phyloP scores from a whole-genome alignment of 2,888 invertebrate species.

The Macroteleia sp. region DNA sequence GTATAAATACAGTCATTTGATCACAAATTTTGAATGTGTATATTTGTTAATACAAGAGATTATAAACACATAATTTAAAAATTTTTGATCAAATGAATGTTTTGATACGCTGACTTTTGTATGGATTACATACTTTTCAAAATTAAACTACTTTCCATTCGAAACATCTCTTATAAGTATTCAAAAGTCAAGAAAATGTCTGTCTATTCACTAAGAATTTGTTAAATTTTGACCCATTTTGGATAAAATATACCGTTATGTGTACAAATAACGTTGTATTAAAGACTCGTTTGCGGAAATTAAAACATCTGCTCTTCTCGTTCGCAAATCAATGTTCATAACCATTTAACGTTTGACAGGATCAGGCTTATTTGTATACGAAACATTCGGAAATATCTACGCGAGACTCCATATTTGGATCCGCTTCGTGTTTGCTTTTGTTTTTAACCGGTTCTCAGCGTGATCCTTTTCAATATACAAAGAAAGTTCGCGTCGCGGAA shows the following conservation, averaged over 20 bases:
- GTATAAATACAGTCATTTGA: no score
- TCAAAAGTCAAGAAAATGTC: no score
- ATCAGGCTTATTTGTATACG: conserved; percentile 32
- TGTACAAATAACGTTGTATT: conserved; percentile 2
- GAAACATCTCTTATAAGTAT: no score
- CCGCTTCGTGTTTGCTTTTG: conserved; percentile 47
- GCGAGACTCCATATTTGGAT: conserved; percentile 31
- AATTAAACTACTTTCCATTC: no score
- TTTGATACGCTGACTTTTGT: no score
- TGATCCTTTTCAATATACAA: conserved; percentile 39
- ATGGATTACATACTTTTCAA: no score
- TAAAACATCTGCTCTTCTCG: conserved; percentile 31
- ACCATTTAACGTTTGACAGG: conserved; percentile 13
- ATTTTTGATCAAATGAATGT: no score
- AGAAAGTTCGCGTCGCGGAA: conserved; percentile 39
- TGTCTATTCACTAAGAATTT: no score
- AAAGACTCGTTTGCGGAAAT: conserved; percentile 16
- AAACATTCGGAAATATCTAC: conserved; percentile 43
- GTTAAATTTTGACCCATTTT: neutral
- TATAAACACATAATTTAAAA: no score
- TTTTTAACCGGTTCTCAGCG: conserved; percentile 57
- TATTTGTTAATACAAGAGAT: no score
- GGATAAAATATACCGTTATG: conserved; percentile 1
- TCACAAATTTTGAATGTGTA: no score
- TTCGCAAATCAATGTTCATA: conserved; percentile 11